These are phyloP conservation scores for Bursaphelenchus okinawaensis DNA, from an alignment of 2,888 invertebrate species.

Conservation along the genomic window DNA sequence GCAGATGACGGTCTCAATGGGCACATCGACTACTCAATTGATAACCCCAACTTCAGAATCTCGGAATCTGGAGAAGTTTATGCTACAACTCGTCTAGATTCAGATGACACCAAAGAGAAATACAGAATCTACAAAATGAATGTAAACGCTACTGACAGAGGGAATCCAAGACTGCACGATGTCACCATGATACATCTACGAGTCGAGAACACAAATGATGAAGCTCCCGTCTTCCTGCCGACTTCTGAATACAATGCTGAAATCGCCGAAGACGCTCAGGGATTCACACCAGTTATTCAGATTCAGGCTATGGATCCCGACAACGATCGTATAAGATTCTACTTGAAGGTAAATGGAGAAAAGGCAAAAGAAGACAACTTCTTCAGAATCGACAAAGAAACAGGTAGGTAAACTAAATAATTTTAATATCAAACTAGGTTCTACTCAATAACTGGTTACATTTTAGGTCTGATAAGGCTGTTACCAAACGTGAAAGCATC, in stretches of 20 bases:
- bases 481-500: constrained; percentile 55
- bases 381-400: constrained; percentile 53
- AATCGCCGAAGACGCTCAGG: constrained; percentile 56
- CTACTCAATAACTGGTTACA: too few relatives aligned
- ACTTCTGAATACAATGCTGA: constrained; percentile 49
- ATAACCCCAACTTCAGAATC: constrained; percentile 88
- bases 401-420: constrained; percentile 34
- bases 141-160: constrained; percentile 60
- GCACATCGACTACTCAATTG: constrained; percentile 82
- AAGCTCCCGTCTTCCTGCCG: constrained; percentile 55
- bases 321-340: constrained; percentile 46
- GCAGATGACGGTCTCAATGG: constrained; percentile 89
- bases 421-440: too few relatives aligned
- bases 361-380: constrained; percentile 32
- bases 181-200: constrained; percentile 45
- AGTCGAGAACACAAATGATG: constrained; percentile 61
- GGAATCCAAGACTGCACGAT: constrained; percentile 41
- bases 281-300: constrained; percentile 52
- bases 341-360: constrained; percentile 32
- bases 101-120: constrained; percentile 73
- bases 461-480: constrained; percentile 55
- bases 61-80: constrained; percentile 90
- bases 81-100: constrained; percentile 76
- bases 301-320: constrained; percentile 53
- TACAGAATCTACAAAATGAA: constrained; percentile 59